Conservation (phyloP, 2,113 vertebrate species). For the Gavialis gangeticus region DNA sequence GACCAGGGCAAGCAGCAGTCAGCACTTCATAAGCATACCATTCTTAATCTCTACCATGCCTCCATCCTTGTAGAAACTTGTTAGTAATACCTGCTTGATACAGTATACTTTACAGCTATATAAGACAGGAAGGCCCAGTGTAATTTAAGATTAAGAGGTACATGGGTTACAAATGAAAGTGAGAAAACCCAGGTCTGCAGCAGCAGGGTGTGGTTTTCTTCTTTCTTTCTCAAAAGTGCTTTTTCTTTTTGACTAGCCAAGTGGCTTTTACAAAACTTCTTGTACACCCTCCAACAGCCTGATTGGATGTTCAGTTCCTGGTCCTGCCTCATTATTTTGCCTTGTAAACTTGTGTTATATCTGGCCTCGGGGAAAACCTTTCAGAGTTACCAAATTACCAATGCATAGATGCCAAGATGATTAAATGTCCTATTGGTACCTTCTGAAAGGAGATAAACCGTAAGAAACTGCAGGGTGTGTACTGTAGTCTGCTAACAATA, state of each 20-base stretch:
- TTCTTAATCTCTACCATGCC: neutral
- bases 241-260: neutral
- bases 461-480: rapidly evolving
- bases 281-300: neutral
- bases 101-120: neutral
- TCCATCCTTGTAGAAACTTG: neutral
- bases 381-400: neutral
- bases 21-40: neutral
- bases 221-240: neutral
- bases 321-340: constrained; percentile 1
- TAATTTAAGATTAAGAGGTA: neutral
- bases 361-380: neutral
- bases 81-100: neutral
- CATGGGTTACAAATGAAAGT: neutral
- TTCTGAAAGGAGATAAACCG: neutral
- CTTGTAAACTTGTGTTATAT: neutral
- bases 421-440: neutral
- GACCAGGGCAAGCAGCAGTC: neutral
- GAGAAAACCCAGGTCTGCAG: neutral
- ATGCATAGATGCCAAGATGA: neutral
- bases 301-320: neutral
- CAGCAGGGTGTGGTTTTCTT: neutral
- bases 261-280: neutral
- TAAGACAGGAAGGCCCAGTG: neutral
- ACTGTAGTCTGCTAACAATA: neutral